Evolutionary conservation across 2,113 vertebrate genomes (phyloP), one percentile per base, ranked within the genome.

Genomic region (Theristicus caerulescens): DNA sequence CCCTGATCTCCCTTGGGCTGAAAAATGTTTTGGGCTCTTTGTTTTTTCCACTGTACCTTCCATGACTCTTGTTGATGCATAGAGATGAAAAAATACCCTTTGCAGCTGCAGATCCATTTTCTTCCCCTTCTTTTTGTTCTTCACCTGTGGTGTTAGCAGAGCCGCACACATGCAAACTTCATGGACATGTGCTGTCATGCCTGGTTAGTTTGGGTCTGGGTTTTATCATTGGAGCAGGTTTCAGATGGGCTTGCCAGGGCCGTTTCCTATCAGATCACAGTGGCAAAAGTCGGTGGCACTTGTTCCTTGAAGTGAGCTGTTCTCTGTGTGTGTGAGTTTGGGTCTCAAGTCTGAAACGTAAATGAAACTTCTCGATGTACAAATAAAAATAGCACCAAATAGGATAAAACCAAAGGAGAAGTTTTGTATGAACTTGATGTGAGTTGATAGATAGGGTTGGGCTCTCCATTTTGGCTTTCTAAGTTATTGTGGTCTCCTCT

Each of bases 51-150:
- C 32, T 73, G n/a, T 7, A 4, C 26, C 32, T 84, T 69, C 65
- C 5, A 0, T 69, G 49, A 62, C 20, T 44, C 5, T 80, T 1
- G 0, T 36, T n/a, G 78, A 29, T 5, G 4, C 1, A 0, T 7
- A 14, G 26, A 55, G 31, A 9, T 79, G 38, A 34, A 67, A 61
- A 86, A 93, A 65, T 16, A 24, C 8, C 13, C 34, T 65, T 61
- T 62, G 47, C 49, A 1, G 4, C 46, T 7, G 1, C 44, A 46
- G 61, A 24, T 88, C 34, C 4, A 2, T 82, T 69, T 86, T 81
- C 34, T 76, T 74, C 32, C 40, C 25, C 8, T 49, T 47, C 16
- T 15, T 64, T 55, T 32, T 84, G 67, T 38, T 40, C 31, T 57
- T 74, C 40, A 11, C 15, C 27, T 66, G 62, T 54, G 49, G 1